A percentile compares a stretch with the other conserved stretches of the same genome.
Conservation (phyloP, 2,113 vertebrate species). For the Gallinago paraguaiae region DNA sequence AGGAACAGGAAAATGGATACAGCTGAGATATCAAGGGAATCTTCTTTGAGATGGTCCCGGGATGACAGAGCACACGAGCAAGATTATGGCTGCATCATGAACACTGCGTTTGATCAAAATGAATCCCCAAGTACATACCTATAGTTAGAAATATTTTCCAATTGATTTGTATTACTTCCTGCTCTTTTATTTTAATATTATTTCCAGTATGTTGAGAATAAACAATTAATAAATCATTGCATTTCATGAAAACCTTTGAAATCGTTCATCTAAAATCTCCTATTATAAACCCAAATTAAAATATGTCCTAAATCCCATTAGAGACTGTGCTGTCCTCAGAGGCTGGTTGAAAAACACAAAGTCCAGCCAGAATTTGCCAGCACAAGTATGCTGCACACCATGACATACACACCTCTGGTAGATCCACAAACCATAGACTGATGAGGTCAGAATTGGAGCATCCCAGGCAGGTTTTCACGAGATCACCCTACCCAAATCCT, state of each 20-base stretch:
- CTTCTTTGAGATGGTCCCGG: background rate
- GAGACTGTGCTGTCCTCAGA: background rate
- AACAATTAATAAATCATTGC: constrained; percentile 6
- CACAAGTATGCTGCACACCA: background rate
- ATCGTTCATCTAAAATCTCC: background rate
- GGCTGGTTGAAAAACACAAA: background rate
- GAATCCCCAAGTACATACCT: background rate
- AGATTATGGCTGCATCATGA: background rate
- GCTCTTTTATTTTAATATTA: background rate
- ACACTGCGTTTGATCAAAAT: constrained; percentile 39
- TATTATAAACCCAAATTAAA: background rate
- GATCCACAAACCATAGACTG: background rate
- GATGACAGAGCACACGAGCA: background rate
- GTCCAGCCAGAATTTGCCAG: background rate
- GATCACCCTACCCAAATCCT: background rate
- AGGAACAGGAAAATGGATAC: background rate
- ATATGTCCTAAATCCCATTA: background rate
- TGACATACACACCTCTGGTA: background rate
- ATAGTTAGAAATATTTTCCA: background rate
- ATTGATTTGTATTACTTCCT: background rate
- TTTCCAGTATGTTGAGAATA: background rate
- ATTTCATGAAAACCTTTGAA: background rate
- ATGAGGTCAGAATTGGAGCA: background rate
- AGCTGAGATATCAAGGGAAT: fast-evolving
- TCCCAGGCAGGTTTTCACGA: background rate